These are phyloP conservation scores for Salminus brasiliensis DNA, from an alignment of 2,113 vertebrate genomes.

Conservation along the genomic window DNA sequence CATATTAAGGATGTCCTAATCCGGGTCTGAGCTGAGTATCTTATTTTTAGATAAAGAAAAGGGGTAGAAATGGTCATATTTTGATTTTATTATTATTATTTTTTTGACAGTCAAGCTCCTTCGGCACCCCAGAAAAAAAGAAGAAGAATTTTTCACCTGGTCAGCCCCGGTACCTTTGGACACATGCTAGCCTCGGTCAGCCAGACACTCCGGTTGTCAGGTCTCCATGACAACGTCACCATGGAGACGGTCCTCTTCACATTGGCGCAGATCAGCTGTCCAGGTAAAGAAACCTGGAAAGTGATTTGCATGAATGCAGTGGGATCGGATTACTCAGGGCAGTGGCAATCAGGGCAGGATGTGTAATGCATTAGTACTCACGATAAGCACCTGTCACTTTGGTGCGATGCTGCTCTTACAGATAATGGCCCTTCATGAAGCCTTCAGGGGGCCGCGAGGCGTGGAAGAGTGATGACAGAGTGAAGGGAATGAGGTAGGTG, in stretches of 20 bases:
- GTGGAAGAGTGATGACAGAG: background rate
- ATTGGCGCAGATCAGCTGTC: conserved; percentile 9
- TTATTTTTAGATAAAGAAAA: too few species aligned
- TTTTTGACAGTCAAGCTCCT: too few species aligned
- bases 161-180: background rate
- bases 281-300: background rate
- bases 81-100: too few species aligned
- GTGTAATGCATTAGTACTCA: background rate
- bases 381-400: background rate
- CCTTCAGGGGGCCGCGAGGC: background rate
- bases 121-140: too few species aligned
- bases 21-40: too few species aligned
- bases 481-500: background rate
- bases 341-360: background rate
- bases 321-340: background rate
- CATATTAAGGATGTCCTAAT: too few species aligned
- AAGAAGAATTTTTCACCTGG: background rate
- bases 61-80: too few species aligned
- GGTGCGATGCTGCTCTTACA: background rate
- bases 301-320: background rate
- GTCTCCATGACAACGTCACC: conserved; percentile 31
- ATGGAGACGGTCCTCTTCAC: conserved; percentile 37
- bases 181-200: conserved; percentile 4
- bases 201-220: conserved; percentile 4
- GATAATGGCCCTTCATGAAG: too few species aligned